These are phyloP conservation scores for Leptinotarsa rubiginosa DNA, from an alignment of 2,888 invertebrate species.

Conservation along the genomic window DNA sequence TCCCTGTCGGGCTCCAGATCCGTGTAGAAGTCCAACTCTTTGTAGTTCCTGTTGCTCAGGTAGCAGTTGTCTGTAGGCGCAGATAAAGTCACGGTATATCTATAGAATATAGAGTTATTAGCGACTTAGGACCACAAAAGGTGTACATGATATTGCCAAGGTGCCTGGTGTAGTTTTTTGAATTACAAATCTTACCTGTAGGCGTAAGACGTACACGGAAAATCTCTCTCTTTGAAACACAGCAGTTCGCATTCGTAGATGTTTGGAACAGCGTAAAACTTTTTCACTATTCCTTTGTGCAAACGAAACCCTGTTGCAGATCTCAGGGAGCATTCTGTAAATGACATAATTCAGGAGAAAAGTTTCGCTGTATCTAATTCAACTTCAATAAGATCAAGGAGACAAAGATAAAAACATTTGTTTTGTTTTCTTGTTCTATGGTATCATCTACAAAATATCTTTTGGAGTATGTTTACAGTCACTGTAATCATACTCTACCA, in stretches of 20 bases:
- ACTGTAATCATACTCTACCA: no score
- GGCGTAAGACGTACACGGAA: constrained; percentile 81
- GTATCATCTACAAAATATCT: no score
- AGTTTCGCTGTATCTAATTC: no score
- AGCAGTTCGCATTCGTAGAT: constrained; percentile 82
- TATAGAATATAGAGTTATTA: constrained; percentile 8
- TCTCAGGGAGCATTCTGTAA: constrained; percentile 80
- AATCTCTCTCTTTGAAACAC: constrained; percentile 78
- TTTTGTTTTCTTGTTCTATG: no score
- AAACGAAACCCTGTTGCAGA: constrained; percentile 81
- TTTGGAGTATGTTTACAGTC: no score
- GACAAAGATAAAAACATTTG: no score
- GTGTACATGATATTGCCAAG: no score
- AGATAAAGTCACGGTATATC: constrained; percentile 61
- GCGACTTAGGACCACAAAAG: no score
- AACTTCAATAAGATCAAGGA: no score
- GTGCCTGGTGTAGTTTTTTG: no score
- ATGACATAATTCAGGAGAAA: neutral
- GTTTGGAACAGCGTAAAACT: constrained; percentile 74
- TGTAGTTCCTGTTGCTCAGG: constrained; percentile 78
- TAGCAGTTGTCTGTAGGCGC: constrained; percentile 81
- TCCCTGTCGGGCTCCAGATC: constrained; percentile 80
- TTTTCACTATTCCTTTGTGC: constrained; percentile 75
- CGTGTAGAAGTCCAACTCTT: constrained; percentile 78
- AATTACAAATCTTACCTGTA: constrained; percentile 70